Percentiles rank a stretch among this genome's conserved stretches.
These are phyloP conservation scores for Sarcoramphus papa DNA, from an alignment of 2,797 vertebrate species.

Conservation along the genomic window DNA sequence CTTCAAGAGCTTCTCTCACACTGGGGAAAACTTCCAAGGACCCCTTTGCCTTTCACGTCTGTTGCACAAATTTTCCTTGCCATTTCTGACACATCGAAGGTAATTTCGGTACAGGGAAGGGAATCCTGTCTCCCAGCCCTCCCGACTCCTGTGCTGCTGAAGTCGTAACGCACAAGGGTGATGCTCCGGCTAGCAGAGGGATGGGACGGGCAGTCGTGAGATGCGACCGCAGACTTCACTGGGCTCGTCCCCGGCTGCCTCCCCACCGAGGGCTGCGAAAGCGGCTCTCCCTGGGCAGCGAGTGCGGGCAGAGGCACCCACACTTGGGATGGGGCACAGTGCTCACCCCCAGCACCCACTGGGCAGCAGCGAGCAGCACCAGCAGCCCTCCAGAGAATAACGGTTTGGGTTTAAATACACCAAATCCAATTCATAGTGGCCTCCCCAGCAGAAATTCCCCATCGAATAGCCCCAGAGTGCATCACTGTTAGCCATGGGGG, in stretches of 20 bases:
- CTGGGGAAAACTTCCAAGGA: constrained; percentile 47
- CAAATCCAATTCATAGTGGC: background rate
- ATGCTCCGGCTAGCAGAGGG: background rate
- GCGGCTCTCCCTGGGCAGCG: fast-evolving
- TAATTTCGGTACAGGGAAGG: background rate
- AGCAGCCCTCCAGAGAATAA: background rate
- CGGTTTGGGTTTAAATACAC: background rate
- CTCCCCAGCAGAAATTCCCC: background rate
- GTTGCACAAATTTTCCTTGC: background rate
- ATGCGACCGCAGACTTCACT: background rate
- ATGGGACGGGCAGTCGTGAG: fast-evolving
- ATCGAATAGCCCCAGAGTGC: fast-evolving
- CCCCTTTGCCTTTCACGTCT: background rate
- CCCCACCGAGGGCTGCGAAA: background rate
- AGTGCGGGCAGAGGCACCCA: background rate
- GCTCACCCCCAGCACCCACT: background rate
- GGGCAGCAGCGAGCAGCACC: background rate
- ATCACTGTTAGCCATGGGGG: fast-evolving
- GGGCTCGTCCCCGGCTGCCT: background rate
- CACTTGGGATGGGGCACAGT: fast-evolving
- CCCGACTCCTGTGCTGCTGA: fast-evolving
- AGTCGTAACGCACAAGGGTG: fast-evolving
- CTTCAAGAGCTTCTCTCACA: constrained; percentile 57
- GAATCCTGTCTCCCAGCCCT: background rate
- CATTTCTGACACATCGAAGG: fast-evolving